Percentiles rank a stretch among this genome's conserved stretches.
These are phyloP conservation scores for Muntiacus muntjak DNA, from an alignment of 2,113 vertebrate genomes.

Conservation along the genomic window DNA sequence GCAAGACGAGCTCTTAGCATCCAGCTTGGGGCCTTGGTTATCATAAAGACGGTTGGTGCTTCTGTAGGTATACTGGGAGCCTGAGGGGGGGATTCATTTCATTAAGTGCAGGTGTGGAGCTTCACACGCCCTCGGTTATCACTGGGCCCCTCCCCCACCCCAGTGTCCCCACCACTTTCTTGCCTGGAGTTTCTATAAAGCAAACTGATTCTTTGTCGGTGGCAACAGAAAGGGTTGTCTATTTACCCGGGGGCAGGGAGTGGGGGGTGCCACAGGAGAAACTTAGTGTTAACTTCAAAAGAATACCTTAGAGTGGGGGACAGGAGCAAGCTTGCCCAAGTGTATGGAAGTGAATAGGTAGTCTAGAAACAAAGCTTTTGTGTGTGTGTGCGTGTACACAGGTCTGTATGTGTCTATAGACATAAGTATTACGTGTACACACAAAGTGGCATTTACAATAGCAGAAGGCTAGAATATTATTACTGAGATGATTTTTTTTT, in stretches of 20 bases:
- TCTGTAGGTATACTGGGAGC: no score
- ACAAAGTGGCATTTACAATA: background rate
- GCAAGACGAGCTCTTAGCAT: background rate
- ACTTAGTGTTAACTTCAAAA: background rate
- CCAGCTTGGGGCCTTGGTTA: background rate
- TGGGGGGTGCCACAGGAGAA: no score
- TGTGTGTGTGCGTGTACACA: background rate
- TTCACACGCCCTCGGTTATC: rapidly evolving
- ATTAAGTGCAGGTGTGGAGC: background rate
- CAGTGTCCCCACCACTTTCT: background rate
- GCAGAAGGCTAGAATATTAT: background rate
- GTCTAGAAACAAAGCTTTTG: background rate
- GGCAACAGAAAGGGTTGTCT: no score
- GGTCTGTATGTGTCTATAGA: background rate
- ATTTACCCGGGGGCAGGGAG: background rate
- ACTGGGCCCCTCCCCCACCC: background rate
- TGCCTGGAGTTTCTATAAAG: background rate
- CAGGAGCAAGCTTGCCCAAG: background rate
- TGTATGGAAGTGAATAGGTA: background rate
- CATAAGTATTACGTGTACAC: background rate
- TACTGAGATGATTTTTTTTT: background rate
- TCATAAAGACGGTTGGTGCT: background rate
- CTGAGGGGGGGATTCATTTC: background rate
- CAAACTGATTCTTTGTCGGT: background rate
- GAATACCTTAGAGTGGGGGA: background rate